phyloP scores from a whole-genome alignment of 2,113 vertebrate genomes.

The Pterocles burchelli region DNA sequence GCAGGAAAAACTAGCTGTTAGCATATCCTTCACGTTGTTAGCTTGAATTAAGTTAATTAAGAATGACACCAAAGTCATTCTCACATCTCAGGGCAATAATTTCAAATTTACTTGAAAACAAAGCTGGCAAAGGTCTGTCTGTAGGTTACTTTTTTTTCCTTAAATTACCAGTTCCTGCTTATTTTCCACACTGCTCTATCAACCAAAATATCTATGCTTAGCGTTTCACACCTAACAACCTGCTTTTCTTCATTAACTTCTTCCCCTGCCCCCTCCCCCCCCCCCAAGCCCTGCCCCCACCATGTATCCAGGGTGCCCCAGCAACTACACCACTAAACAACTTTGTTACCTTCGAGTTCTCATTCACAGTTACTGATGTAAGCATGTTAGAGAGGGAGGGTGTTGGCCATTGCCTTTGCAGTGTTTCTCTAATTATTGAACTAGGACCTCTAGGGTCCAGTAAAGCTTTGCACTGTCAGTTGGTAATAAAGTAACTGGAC shows the following conservation, averaged over 20 bases:
- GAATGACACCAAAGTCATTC: background rate
- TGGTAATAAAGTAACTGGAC: conserved; percentile 70
- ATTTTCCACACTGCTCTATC: background rate
- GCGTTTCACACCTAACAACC: conserved; percentile 17
- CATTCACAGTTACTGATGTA: conserved; percentile 65
- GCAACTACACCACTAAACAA: conserved; percentile 51
- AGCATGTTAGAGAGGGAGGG: conserved; percentile 36
- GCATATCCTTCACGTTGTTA: background rate
- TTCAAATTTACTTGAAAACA: background rate
- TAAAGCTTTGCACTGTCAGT: conserved; percentile 69
- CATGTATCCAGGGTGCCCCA: conserved; percentile 20
- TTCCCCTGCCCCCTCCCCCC: background rate
- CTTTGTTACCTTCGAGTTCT: conserved; percentile 61
- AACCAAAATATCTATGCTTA: background rate
- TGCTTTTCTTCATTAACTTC: conserved; percentile 14
- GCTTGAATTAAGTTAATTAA: background rate
- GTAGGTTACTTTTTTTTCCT: background rate
- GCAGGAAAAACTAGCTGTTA: background rate
- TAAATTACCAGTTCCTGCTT: background rate
- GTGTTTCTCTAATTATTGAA: conserved; percentile 75
- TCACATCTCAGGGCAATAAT: background rate
- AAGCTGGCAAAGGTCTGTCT: background rate
- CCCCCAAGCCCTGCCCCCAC: background rate
- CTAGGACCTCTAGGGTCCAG: conserved; percentile 66
- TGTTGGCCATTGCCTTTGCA: conserved; percentile 65